Percentiles rank a stretch among this genome's conserved stretches.
Conservation (phyloP, 2,113 vertebrate species). For the Oncorhynchus kisutch region DNA sequence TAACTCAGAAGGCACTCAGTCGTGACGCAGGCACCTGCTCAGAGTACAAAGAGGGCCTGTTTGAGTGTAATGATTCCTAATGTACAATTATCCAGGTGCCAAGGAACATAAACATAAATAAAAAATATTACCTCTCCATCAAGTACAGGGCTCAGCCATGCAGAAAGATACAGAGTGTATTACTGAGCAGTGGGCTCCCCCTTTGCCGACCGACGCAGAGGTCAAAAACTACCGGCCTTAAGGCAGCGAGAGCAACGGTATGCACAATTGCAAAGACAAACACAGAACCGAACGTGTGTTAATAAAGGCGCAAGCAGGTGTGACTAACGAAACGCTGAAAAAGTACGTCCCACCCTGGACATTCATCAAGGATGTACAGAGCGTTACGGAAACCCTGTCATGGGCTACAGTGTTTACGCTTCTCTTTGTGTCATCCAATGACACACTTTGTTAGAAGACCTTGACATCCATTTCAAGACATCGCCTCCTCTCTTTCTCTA, state of each 20-base stretch:
- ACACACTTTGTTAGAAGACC: not conserved
- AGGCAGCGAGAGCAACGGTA: no score
- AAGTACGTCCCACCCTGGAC: not conserved
- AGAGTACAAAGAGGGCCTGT: conserved; percentile 40
- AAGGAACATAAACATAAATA: conserved; percentile 43
- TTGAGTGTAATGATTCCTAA: conserved; percentile 58
- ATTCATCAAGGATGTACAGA: not conserved
- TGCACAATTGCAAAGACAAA: not conserved
- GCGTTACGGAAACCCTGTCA: no score
- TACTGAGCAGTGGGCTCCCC: not conserved
- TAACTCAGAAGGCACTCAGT: conserved; percentile 46
- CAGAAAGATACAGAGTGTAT: conserved; percentile 5
- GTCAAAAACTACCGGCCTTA: not conserved
- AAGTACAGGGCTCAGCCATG: conserved; percentile 21
- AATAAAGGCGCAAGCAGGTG: not conserved
- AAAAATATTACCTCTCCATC: conserved; percentile 42
- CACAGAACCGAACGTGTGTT: no score
- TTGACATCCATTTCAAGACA: conserved; percentile 38
- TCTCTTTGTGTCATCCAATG: not conserved
- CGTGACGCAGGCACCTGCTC: conserved; percentile 53
- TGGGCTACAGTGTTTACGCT: no score
- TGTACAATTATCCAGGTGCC: conserved; percentile 53
- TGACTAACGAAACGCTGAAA: not conserved
- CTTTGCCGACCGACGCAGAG: not conserved
- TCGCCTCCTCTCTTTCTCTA: conserved; percentile 33